Conservation (phyloP, 2,888 invertebrate species). For the Dynastes maya region DNA sequence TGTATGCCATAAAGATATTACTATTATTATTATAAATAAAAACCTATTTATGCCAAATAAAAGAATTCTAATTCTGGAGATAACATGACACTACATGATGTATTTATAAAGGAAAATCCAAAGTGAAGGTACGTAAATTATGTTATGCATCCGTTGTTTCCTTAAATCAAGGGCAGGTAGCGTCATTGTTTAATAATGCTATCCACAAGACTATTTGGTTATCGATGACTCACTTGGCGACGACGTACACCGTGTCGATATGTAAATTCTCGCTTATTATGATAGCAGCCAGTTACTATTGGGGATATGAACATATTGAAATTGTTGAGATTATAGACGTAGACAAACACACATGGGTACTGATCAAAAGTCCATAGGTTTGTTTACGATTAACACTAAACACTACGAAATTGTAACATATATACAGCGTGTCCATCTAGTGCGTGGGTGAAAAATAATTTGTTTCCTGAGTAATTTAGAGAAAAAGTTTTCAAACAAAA, state of each 20-base stretch:
- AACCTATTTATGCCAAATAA: too few relatives aligned
- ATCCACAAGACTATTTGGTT: slow-evolving; percentile 2
- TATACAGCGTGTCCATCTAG: too few relatives aligned
- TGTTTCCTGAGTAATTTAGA: too few relatives aligned
- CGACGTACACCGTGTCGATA: slow-evolving; percentile 13
- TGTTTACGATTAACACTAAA: neutral
- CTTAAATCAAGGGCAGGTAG: slow-evolving; percentile 16
- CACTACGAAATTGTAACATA: neutral
- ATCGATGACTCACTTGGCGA: slow-evolving; percentile 38
- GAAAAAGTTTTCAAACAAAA: too few relatives aligned
- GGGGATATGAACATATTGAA: neutral
- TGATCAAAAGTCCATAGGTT: neutral
- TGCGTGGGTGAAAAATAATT: too few relatives aligned
- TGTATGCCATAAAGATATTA: too few relatives aligned
- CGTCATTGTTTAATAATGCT: slow-evolving; percentile 15
- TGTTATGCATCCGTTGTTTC: neutral
- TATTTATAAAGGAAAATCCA: neutral
- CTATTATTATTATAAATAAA: too few relatives aligned
- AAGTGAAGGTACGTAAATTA: neutral
- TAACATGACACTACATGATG: too few relatives aligned
- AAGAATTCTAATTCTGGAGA: too few relatives aligned
- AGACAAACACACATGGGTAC: neutral
- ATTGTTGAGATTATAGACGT: neutral
- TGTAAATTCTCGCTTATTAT: slow-evolving; percentile 30
- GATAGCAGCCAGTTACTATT: neutral